Conservation (phyloP, 37 sponge, comb jelly and placozoan species). For the Halichondria panicea region DNA sequence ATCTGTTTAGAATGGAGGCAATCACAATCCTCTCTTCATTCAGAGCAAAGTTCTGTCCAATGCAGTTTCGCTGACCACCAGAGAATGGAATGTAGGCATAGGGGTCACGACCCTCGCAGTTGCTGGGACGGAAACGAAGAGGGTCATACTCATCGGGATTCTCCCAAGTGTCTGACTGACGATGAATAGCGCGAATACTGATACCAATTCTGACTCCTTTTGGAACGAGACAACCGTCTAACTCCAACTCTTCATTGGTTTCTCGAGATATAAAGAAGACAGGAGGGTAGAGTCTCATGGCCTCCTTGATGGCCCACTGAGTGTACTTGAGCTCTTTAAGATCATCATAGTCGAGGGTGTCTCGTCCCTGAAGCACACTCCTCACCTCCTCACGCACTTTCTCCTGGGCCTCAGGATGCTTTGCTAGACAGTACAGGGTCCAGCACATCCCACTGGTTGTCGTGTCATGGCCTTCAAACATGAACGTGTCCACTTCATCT, state of each 20-base stretch:
- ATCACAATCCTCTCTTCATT: slow-evolving; percentile 57
- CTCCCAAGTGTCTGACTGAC: slow-evolving; percentile 67
- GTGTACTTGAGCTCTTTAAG: slow-evolving; percentile 64
- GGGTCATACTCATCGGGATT: slow-evolving; percentile 79
- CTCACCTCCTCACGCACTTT: slow-evolving; percentile 68
- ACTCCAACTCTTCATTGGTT: slow-evolving; percentile 39
- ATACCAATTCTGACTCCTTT: slow-evolving; percentile 36
- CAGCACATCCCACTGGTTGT: slow-evolving; percentile 64
- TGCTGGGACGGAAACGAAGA: slow-evolving; percentile 64
- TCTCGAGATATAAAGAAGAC: slow-evolving; percentile 46
- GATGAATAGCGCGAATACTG: slow-evolving; percentile 33
- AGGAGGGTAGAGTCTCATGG: slow-evolving; percentile 84
- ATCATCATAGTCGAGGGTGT: slow-evolving; percentile 48
- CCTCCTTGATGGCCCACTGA: slow-evolving; percentile 82
- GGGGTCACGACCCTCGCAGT: slow-evolving; percentile 44
- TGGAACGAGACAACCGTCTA: slow-evolving; percentile 62
- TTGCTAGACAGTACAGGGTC: slow-evolving; percentile 49
- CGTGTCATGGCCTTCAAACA: slow-evolving; percentile 93
- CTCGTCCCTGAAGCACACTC: slow-evolving; percentile 48
- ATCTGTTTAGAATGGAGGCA: slow-evolving; percentile 15
- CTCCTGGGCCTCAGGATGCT: slow-evolving; percentile 73
- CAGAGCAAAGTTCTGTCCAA: slow-evolving; percentile 82
- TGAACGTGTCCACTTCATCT: slow-evolving; percentile 84
- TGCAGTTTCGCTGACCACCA: slow-evolving; percentile 76
- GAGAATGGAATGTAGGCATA: slow-evolving; percentile 80